Percentiles rank a stretch among this genome's conserved stretches.
phyloP scores from a whole-genome alignment of 2,113 vertebrate species.

The Psilopsiagon aurifrons region DNA sequence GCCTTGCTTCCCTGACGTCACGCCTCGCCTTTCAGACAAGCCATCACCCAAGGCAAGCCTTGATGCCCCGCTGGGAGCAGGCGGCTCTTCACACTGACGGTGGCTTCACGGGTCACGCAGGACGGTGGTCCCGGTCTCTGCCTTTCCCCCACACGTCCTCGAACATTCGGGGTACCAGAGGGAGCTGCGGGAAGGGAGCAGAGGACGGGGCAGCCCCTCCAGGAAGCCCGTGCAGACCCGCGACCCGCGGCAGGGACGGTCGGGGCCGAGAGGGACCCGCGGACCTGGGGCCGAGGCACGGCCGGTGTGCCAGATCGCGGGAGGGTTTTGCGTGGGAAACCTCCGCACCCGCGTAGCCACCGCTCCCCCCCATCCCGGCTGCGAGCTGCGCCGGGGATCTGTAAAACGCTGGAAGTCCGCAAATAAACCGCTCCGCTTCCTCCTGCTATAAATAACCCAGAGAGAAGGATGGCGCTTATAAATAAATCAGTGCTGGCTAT shows the following conservation, averaged over 20 bases:
- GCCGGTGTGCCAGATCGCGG: fast-evolving
- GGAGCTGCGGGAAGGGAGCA: not conserved
- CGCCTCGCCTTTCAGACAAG: not conserved
- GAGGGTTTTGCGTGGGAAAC: not conserved
- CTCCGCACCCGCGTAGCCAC: not conserved
- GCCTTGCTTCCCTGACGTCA: not conserved
- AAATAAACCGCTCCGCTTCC: not conserved
- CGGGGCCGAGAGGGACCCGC: not conserved
- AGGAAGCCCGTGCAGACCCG: not conserved
- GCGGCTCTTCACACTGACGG: not conserved
- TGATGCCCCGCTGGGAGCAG: not conserved
- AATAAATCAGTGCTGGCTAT: not conserved
- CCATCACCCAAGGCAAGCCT: not conserved
- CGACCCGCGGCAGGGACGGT: not conserved
- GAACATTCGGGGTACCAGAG: too few relatives aligned
- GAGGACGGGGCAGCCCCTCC: not conserved
- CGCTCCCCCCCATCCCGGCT: not conserved
- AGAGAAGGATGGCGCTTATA: not conserved
- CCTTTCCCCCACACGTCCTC: fast-evolving
- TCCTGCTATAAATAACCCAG: constrained; percentile 31
- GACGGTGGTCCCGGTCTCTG: not conserved
- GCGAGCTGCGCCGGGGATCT: not conserved
- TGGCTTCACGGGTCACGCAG: not conserved
- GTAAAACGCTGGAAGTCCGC: not conserved
- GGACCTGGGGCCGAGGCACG: not conserved